These are phyloP conservation scores for Cactoblastis cactorum DNA, from an alignment of 2,888 invertebrate genomes.

Conservation along the genomic window DNA sequence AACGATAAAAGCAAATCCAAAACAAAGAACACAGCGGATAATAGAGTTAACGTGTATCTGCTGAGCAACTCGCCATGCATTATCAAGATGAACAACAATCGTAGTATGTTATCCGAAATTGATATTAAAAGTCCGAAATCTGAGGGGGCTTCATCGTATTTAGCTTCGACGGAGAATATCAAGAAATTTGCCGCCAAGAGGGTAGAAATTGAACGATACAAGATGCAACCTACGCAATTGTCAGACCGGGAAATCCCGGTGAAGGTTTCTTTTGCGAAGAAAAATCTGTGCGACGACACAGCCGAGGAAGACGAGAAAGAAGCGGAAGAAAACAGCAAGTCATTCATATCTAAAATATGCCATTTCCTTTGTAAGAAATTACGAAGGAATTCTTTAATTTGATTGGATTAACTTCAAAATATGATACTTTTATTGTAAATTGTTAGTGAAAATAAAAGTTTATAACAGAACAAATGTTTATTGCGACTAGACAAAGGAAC, in stretches of 20 bases:
- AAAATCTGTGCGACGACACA: constrained; percentile 29
- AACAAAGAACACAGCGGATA: constrained; percentile 21
- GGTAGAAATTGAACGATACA: constrained; percentile 41
- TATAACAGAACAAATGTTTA: constrained; percentile 47
- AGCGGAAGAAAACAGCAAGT: constrained; percentile 36
- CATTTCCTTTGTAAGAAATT: constrained; percentile 56
- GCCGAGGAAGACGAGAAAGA: constrained; percentile 16
- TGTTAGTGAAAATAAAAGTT: constrained; percentile 19
- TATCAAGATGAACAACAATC: constrained; percentile 49
- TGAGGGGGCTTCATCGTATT: constrained; percentile 25
- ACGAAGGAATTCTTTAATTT: constrained; percentile 39
- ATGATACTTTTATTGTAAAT: constrained; percentile 12
- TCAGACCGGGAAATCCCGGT: constrained; percentile 60
- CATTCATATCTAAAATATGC: constrained; percentile 58
- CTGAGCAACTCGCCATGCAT: constrained; percentile 38
- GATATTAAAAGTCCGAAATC: constrained; percentile 40
- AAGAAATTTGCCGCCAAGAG: constrained; percentile 48
- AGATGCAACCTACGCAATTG: constrained; percentile 26
- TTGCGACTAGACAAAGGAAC: constrained; percentile 61
- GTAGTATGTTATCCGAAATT: constrained; percentile 54
- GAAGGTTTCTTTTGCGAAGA: constrained; percentile 54
- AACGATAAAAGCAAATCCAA: constrained; percentile 33
- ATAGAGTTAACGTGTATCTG: constrained; percentile 49
- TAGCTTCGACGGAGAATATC: constrained; percentile 57
- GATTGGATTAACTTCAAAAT: neutral